phyloP scores from a whole-genome alignment of 2,888 invertebrate genomes.

The Ophraella communa region DNA sequence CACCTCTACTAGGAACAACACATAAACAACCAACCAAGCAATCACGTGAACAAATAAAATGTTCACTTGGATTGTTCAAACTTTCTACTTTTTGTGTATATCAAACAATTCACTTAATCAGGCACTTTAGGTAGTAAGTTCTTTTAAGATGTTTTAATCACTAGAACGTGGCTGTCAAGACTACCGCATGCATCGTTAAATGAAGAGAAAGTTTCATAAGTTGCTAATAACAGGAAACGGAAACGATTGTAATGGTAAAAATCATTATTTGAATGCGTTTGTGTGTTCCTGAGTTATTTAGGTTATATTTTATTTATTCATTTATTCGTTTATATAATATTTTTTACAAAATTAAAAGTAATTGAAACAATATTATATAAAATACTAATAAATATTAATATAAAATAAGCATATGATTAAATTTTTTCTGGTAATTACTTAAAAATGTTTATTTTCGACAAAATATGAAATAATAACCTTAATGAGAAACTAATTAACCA shows the following conservation, averaged over 20 bases:
- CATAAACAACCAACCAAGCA: too few relatives aligned
- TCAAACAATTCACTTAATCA: not conserved
- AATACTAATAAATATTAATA: too few relatives aligned
- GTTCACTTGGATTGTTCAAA: not conserved
- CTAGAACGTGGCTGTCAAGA: not conserved
- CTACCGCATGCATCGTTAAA: not conserved
- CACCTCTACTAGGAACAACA: too few relatives aligned
- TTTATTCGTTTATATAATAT: not conserved
- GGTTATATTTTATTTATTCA: not conserved
- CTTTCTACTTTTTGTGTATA: not conserved
- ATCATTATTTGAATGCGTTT: constrained; percentile 1
- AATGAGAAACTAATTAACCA: too few relatives aligned
- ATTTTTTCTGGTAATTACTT: too few relatives aligned
- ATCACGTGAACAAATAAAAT: not conserved
- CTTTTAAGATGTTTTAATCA: not conserved
- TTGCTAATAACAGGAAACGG: constrained; percentile 10
- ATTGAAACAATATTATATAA: too few relatives aligned
- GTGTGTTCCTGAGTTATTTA: not conserved
- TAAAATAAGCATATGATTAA: too few relatives aligned
- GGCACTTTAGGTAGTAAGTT: not conserved
- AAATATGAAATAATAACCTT: too few relatives aligned
- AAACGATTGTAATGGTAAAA: not conserved
- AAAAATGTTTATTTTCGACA: too few relatives aligned
- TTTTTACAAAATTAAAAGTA: not conserved
- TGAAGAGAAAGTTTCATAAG: constrained; percentile 8